Evolutionary conservation across 1,140 invertebrate genomes (phyloP).

Genomic region (Trachymyrmex cornetzi): DNA sequence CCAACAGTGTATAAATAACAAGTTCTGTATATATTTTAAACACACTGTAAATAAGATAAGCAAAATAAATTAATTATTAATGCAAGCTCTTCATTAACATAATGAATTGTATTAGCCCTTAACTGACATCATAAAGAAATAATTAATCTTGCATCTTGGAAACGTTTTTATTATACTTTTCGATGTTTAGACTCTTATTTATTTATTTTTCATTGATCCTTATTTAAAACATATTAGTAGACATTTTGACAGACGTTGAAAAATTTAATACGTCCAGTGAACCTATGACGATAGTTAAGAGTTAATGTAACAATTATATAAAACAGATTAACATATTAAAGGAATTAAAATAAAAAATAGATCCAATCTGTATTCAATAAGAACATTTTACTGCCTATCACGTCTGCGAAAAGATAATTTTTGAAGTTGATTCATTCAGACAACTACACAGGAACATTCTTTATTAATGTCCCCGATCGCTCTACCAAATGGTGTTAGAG

Average conservation of each 20-base stretch:
- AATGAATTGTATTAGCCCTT: not conserved
- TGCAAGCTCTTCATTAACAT: not conserved
- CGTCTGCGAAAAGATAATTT: not conserved
- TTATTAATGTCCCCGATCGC: constrained; percentile 7
- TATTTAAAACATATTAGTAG: too few relatives aligned
- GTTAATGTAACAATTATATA: not conserved
- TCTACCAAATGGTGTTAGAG: constrained; percentile 4
- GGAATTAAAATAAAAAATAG: not conserved
- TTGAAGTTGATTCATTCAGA: constrained; percentile 14
- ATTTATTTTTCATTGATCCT: too few relatives aligned
- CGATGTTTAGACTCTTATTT: too few relatives aligned
- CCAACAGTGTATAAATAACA: not conserved
- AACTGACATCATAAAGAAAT: too few relatives aligned
- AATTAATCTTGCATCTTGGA: too few relatives aligned
- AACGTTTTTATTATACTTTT: too few relatives aligned
- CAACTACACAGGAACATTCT: not conserved
- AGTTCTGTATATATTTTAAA: not conserved
- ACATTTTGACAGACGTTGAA: too few relatives aligned
- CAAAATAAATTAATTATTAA: constrained; percentile 12
- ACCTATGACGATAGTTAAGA: too few relatives aligned
- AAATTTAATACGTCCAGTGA: too few relatives aligned
- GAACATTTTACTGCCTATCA: not conserved
- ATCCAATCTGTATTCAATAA: not conserved
- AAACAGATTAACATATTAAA: not conserved
- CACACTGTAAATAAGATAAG: not conserved